These are phyloP conservation scores for Galerucella calmariensis DNA, from an alignment of 2,888 invertebrate genomes.

Conservation along the genomic window DNA sequence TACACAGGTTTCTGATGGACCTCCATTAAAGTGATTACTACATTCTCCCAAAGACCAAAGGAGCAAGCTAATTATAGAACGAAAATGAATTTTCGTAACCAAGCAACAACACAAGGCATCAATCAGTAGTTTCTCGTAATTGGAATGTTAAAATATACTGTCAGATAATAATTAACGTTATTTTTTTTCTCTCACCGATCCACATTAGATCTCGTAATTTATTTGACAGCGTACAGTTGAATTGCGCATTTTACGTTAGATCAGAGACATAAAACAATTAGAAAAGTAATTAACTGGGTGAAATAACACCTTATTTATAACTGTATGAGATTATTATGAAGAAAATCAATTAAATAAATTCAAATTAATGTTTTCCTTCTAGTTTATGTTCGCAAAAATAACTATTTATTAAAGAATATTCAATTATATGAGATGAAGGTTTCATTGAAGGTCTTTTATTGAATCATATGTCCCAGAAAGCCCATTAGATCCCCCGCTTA, in stretches of 20 bases:
- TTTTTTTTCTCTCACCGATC: too few species aligned
- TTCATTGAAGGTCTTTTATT: conserved; percentile 18
- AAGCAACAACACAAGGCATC: background rate
- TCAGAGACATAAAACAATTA: background rate
- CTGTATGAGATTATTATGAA: background rate
- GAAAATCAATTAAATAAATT: too few species aligned
- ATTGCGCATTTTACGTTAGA: background rate
- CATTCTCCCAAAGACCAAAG: background rate
- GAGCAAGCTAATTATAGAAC: background rate
- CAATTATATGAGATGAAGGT: conserved; percentile 20
- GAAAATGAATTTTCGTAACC: background rate
- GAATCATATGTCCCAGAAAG: conserved; percentile 23
- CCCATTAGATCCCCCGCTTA: conserved; percentile 27
- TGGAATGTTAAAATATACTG: too few species aligned
- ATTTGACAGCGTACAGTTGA: background rate
- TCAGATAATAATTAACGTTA: too few species aligned
- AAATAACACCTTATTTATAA: background rate
- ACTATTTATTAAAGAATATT: conserved; percentile 25
- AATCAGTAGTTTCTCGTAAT: background rate
- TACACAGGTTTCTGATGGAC: background rate
- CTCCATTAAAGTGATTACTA: background rate
- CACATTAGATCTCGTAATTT: background rate
- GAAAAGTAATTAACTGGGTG: background rate
- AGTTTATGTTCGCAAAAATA: background rate
- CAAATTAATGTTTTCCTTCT: too few species aligned